Percentiles rank a stretch among this genome's conserved stretches.
Conservation (phyloP, 2,888 invertebrate species). For the Monopis laevigella region DNA sequence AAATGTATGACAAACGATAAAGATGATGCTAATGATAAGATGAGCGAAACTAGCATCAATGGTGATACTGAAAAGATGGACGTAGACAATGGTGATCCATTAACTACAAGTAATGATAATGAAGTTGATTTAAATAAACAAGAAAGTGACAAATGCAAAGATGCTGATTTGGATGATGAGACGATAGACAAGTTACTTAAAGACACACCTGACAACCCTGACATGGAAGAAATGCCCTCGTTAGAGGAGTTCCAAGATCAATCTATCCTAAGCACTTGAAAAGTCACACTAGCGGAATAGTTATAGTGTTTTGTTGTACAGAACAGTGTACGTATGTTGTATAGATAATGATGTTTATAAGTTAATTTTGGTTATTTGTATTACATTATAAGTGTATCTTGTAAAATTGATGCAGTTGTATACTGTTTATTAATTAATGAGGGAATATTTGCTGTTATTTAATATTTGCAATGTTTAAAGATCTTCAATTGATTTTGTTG, state of each 20-base stretch:
- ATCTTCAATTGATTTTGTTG: too few species aligned
- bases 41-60: neutral
- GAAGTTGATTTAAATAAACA: neutral
- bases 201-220: conserved; percentile 17
- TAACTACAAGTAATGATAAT: conserved; percentile 18
- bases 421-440: too few species aligned
- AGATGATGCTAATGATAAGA: neutral
- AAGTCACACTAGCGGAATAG: too few species aligned
- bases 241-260: neutral
- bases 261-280: conserved; percentile 8
- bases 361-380: too few species aligned
- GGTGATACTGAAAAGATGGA: neutral
- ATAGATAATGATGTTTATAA: too few species aligned
- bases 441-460: too few species aligned
- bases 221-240: neutral
- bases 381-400: too few species aligned
- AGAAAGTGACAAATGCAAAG: conserved; percentile 24
- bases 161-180: conserved; percentile 44
- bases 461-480: too few species aligned
- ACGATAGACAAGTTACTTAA: conserved; percentile 42
- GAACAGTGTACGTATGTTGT: too few species aligned
- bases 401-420: too few species aligned
- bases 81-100: neutral
- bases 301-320: too few species aligned
- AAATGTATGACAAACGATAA: conserved; percentile 1